Conservation (phyloP, 2,113 vertebrate genomes). For the Cololabis saira region DNA sequence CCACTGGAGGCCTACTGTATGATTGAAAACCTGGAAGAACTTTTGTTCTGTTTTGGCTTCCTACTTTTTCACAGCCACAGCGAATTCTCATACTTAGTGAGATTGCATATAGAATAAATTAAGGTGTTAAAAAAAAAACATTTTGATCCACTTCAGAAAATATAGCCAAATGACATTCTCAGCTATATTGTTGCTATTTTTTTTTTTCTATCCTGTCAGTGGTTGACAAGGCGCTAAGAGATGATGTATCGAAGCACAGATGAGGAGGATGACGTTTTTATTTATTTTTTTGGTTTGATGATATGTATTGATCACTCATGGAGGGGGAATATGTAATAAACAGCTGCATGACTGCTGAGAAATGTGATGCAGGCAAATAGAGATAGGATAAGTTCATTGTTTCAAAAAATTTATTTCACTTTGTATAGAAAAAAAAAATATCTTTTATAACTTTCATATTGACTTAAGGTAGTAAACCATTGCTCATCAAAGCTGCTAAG, state of each 20-base stretch:
- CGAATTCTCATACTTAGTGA: slow-evolving; percentile 12
- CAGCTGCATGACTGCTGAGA: slow-evolving; percentile 18
- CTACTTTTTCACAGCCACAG: slow-evolving; percentile 12
- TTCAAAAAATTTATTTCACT: slow-evolving; percentile 19
- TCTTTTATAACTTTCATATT: slow-evolving; percentile 20
- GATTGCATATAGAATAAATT: slow-evolving; percentile 9
- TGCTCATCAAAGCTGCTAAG: slow-evolving; percentile 27
- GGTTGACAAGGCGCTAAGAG: background rate
- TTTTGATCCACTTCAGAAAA: slow-evolving; percentile 21
- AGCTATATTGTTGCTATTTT: slow-evolving; percentile 15
- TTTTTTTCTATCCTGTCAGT: background rate
- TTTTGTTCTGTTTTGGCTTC: slow-evolving; percentile 17
- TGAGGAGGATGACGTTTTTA: background rate
- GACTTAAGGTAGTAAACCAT: slow-evolving; percentile 10
- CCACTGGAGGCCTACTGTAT: slow-evolving; percentile 43
- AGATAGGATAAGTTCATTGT: slow-evolving; percentile 20
- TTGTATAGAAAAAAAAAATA: slow-evolving; percentile 5
- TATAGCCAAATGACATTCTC: slow-evolving; percentile 27
- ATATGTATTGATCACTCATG: slow-evolving; percentile 39
- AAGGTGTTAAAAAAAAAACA: background rate
- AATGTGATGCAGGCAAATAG: slow-evolving; percentile 1
- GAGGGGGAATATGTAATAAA: slow-evolving; percentile 33
- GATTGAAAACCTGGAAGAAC: slow-evolving; percentile 48
- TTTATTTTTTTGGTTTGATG: background rate
- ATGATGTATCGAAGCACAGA: slow-evolving; percentile 1